phyloP scores from a whole-genome alignment of 2,113 vertebrate genomes.

The Cebus imitator region DNA sequence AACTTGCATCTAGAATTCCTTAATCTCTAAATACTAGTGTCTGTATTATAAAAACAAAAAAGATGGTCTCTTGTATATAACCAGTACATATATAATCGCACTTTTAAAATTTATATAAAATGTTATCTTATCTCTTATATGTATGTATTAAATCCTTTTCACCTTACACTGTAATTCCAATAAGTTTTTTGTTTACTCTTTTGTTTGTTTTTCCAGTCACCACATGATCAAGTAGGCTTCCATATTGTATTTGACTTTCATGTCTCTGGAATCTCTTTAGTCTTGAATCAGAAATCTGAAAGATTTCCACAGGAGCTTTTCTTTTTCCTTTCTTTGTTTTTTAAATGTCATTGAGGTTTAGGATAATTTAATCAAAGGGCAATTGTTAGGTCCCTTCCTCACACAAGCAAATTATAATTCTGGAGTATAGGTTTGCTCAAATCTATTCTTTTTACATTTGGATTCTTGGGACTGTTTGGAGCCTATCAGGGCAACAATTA shows the following conservation, averaged over 20 bases:
- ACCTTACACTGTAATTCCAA: background rate
- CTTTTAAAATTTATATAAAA: background rate
- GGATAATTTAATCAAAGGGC: background rate
- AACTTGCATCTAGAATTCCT: background rate
- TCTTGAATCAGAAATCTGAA: background rate
- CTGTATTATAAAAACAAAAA: background rate
- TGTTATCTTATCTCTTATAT: background rate
- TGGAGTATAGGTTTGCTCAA: background rate
- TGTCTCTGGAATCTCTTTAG: background rate
- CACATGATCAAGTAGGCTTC: background rate
- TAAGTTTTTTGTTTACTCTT: background rate
- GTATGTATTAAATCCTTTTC: background rate
- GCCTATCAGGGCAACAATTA: background rate
- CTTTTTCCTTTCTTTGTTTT: background rate
- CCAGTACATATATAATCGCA: background rate
- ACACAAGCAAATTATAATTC: background rate
- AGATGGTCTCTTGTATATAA: background rate
- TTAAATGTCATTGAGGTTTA: background rate
- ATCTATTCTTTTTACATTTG: background rate
- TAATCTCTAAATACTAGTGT: background rate
- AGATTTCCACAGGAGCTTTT: background rate
- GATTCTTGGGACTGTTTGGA: background rate
- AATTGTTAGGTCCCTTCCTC: background rate
- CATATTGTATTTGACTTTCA: background rate
- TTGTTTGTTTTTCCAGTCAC: background rate